Percentiles rank a stretch among this genome's conserved stretches.
These are phyloP conservation scores for Clupea harengus DNA, from an alignment of 2,113 vertebrate species.

Conservation along the genomic window DNA sequence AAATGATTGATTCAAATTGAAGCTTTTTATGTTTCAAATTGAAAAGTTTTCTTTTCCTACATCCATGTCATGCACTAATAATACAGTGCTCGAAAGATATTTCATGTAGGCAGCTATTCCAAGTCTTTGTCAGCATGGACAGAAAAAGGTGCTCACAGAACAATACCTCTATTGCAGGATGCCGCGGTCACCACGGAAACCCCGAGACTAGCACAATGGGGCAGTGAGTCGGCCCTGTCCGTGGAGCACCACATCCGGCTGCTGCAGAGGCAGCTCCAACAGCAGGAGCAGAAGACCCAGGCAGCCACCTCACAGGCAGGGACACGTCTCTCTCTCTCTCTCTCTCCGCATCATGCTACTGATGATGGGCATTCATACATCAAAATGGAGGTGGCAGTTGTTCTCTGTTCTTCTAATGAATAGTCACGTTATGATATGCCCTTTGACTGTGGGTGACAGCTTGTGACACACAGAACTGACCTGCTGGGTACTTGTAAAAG, in stretches of 20 bases:
- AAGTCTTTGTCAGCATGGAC: neutral
- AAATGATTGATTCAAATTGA: neutral
- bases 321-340: neutral
- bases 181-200: slow-evolving; percentile 5
- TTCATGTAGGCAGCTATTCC: neutral
- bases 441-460: too few relatives aligned
- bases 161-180: neutral
- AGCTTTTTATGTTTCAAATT: neutral
- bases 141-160: neutral
- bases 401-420: neutral
- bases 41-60: neutral
- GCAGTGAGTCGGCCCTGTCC: slow-evolving; percentile 69
- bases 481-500: too few relatives aligned
- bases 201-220: neutral
- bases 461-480: too few relatives aligned
- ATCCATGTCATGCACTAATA: neutral
- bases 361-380: neutral
- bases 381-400: neutral
- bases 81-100: neutral
- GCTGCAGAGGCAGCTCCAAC: slow-evolving; percentile 89
- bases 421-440: neutral
- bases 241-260: slow-evolving; percentile 87
- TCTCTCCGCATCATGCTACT: neutral
- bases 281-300: slow-evolving; percentile 89
- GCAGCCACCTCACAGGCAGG: slow-evolving; percentile 88